phyloP scores from a whole-genome alignment of 1,140 invertebrate species.

The Drosophila sp. region DNA sequence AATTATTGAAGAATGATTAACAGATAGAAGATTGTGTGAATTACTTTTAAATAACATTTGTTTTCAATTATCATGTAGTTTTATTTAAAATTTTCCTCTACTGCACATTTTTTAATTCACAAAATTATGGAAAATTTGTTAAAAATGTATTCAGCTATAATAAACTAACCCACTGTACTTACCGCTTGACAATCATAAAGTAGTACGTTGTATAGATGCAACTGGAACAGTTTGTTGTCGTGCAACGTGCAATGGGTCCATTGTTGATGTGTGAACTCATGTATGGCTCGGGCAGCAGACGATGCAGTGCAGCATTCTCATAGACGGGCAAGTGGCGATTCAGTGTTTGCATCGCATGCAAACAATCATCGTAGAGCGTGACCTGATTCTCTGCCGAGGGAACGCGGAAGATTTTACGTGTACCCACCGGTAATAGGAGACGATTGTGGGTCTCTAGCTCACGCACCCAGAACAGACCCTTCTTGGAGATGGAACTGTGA shows the following conservation, averaged over 20 bases:
- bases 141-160: no score
- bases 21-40: neutral
- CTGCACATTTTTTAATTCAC: no score
- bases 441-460: slow-evolving; percentile 62
- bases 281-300: slow-evolving; percentile 69
- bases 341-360: slow-evolving; percentile 65
- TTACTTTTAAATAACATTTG: no score
- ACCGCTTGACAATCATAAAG: slow-evolving; percentile 83
- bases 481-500: slow-evolving; percentile 43
- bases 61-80: no score
- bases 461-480: slow-evolving; percentile 70
- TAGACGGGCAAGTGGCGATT: slow-evolving; percentile 66
- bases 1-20: neutral
- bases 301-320: slow-evolving; percentile 63
- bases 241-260: slow-evolving; percentile 76
- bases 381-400: slow-evolving; percentile 73
- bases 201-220: slow-evolving; percentile 81
- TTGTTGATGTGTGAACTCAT: slow-evolving; percentile 76
- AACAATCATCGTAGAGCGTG: slow-evolving; percentile 75
- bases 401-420: slow-evolving; percentile 65
- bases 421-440: slow-evolving; percentile 69
- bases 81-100: no score
- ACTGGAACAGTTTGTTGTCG: slow-evolving; percentile 66
- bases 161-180: no score
- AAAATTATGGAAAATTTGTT: no score